These are phyloP conservation scores for Lathronympha strigana DNA, from an alignment of 2,888 invertebrate genomes.

Conservation along the genomic window DNA sequence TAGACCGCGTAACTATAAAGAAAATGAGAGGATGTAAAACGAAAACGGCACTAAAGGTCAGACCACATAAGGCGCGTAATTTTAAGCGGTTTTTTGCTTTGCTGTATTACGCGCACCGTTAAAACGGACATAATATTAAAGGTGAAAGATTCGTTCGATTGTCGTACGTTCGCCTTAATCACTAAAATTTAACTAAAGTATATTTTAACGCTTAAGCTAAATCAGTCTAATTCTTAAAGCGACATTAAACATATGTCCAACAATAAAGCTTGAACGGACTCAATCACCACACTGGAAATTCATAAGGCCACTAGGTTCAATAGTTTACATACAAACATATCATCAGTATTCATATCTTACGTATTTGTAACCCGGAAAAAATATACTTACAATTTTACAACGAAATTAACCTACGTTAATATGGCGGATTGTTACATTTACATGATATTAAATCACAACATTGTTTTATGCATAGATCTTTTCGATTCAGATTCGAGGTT, in stretches of 20 bases:
- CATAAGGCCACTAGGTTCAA: constrained; percentile 74
- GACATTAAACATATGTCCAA: constrained; percentile 76
- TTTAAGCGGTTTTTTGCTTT: too few relatives aligned
- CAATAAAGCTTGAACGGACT: constrained; percentile 80
- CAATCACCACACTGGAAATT: constrained; percentile 76
- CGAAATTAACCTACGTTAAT: constrained; percentile 60
- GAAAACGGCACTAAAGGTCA: constrained; percentile 35
- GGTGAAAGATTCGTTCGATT: constrained; percentile 64
- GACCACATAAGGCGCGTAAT: too few relatives aligned
- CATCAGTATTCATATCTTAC: constrained; percentile 44
- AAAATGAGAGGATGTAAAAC: not conserved
- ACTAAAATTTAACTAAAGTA: constrained; percentile 78
- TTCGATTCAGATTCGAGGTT: constrained; percentile 11
- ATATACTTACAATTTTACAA: constrained; percentile 51
- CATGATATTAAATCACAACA: constrained; percentile 31
- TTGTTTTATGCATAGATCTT: constrained; percentile 18
- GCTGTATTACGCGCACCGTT: too few relatives aligned
- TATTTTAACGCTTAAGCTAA: constrained; percentile 81
- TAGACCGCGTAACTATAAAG: not conserved
- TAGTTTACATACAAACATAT: constrained; percentile 40
- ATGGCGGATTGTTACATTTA: constrained; percentile 58
- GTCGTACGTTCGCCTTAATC: constrained; percentile 69
- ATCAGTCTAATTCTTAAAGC: constrained; percentile 85
- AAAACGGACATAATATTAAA: constrained; percentile 41
- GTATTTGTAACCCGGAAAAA: constrained; percentile 48